A percentile compares a stretch with the other conserved stretches of the same genome.
phyloP scores from a whole-genome alignment of 2,797 vertebrate species.

The Neosalanx taihuensis region DNA sequence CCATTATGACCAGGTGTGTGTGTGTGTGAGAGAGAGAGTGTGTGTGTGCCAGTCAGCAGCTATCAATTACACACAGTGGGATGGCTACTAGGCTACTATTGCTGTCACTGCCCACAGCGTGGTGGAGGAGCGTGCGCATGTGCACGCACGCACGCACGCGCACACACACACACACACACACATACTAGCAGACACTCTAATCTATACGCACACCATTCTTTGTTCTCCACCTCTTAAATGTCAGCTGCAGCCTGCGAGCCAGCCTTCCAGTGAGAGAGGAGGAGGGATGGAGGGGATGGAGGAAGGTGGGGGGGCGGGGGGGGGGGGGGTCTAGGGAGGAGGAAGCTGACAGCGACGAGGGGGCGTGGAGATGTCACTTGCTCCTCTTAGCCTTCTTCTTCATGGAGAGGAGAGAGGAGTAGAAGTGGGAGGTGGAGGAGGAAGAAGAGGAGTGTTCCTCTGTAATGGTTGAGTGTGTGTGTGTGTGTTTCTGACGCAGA shows the following conservation, averaged over 20 bases:
- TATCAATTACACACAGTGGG: constrained; percentile 8
- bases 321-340: constrained; percentile 44
- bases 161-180: constrained; percentile 15
- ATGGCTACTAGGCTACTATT: constrained; percentile 8
- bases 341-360: constrained; percentile 41
- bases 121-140: background rate
- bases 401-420: constrained; percentile 49
- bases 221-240: constrained; percentile 56
- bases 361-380: constrained; percentile 56
- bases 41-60: background rate
- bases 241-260: constrained; percentile 49
- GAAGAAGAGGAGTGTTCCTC: background rate
- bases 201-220: constrained; percentile 31
- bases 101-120: background rate
- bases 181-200: constrained; percentile 19
- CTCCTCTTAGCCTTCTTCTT: constrained; percentile 59
- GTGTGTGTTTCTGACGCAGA: background rate
- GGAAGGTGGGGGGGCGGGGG: constrained; percentile 13
- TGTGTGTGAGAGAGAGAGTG: constrained; percentile 35
- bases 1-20: background rate
- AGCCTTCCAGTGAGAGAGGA: constrained; percentile 47
- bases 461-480: background rate
- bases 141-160: constrained; percentile 1
- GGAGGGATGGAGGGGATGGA: constrained; percentile 1
- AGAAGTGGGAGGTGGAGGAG: constrained; percentile 5